These are phyloP conservation scores for Cladorhizidae sp. DNA, from an alignment of 37 sponge, comb jelly and placozoan genomes.

Conservation along the genomic window DNA sequence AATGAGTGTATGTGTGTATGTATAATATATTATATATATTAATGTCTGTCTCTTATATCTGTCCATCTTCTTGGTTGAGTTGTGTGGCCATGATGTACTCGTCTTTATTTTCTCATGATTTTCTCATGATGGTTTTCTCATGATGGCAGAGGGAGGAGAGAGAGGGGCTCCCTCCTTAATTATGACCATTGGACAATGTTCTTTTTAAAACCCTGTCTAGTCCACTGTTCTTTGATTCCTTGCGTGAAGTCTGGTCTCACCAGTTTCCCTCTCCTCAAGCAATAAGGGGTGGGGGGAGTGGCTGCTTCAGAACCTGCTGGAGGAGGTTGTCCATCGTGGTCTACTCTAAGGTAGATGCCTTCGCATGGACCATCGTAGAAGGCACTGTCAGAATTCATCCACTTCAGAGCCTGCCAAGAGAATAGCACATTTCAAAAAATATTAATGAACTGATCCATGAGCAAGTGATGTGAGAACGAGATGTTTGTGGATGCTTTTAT, in stretches of 20 bases:
- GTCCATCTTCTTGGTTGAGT: no score
- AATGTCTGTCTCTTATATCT: background rate
- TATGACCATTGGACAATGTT: slow-evolving; percentile 66
- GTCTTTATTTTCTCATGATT: no score
- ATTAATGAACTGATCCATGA: no score
- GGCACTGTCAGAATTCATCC: slow-evolving; percentile 60
- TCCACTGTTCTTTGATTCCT: slow-evolving; percentile 92
- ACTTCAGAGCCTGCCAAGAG: slow-evolving; percentile 29
- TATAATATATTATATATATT: background rate
- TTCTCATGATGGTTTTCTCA: no score
- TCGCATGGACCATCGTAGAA: slow-evolving; percentile 91
- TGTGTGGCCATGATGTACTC: no score
- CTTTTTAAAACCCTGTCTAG: slow-evolving; percentile 82
- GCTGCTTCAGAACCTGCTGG: background rate
- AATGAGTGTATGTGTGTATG: background rate
- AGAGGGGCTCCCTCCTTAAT: background rate
- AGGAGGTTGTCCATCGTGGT: slow-evolving; percentile 47
- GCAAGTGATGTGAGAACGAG: no score
- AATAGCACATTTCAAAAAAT: background rate
- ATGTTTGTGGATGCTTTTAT: no score
- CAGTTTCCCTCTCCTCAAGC: slow-evolving; percentile 44
- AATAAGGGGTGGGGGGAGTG: background rate
- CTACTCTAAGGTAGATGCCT: slow-evolving; percentile 85
- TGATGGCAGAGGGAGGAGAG: no score
- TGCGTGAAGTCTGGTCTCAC: slow-evolving; percentile 89